phyloP scores from a whole-genome alignment of 1,140 invertebrate genomes.

The Sitobion miscanthi region DNA sequence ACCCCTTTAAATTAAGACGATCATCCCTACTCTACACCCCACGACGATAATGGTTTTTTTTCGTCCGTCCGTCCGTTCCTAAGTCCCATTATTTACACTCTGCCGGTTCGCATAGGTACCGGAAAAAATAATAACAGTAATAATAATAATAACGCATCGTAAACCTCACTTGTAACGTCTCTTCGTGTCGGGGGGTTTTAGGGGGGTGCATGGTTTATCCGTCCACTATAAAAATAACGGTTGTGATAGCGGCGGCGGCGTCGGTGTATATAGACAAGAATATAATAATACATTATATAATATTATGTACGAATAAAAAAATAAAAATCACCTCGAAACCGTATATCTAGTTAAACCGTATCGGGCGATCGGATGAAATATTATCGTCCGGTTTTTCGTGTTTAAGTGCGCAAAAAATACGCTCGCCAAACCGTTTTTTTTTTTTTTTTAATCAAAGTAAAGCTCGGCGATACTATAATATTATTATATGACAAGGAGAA shows the following conservation, averaged over 20 bases:
- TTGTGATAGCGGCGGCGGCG: not conserved
- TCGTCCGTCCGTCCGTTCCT: not conserved
- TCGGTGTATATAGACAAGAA: not conserved
- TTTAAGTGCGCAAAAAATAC: not conserved
- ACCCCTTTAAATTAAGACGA: slow-evolving; percentile 45
- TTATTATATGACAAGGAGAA: not conserved
- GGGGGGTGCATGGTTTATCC: not conserved
- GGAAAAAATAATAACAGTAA: slow-evolving; percentile 8
- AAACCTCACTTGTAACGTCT: slow-evolving; percentile 31
- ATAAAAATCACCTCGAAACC: not conserved
- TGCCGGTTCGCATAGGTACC: not conserved
- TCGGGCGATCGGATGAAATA: not conserved
- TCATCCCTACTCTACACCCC: not conserved
- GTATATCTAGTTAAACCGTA: not conserved
- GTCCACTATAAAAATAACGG: slow-evolving; percentile 13
- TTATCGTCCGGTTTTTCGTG: not conserved
- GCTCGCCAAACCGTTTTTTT: not conserved
- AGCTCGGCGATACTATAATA: not conserved
- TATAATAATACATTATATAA: not conserved
- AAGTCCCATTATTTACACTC: slow-evolving; percentile 45
- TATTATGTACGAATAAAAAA: not conserved
- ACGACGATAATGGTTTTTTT: slow-evolving; percentile 25
- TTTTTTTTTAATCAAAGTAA: not conserved
- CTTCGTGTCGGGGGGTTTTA: not conserved
- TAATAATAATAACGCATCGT: slow-evolving; percentile 35